These are phyloP conservation scores for Hippocampus zosterae DNA, from an alignment of 2,113 vertebrate genomes.

Conservation along the genomic window DNA sequence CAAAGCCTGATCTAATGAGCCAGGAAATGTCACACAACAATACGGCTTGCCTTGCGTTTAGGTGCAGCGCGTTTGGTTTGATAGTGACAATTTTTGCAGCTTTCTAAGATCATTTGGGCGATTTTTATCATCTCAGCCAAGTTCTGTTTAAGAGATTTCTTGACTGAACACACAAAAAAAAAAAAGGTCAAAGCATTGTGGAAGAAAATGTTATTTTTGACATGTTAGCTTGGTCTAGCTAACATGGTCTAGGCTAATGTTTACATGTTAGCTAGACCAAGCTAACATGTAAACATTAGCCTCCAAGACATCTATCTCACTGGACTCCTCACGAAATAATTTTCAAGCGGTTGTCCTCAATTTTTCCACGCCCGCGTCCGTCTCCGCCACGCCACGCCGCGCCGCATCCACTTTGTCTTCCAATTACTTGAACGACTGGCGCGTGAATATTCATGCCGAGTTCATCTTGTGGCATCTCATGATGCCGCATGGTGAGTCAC, in stretches of 20 bases:
- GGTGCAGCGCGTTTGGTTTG: constrained; percentile 21
- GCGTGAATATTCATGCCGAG: background rate
- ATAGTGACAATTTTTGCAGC: no score
- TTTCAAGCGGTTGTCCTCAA: background rate
- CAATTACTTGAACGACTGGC: background rate
- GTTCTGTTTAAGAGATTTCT: no score
- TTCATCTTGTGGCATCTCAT: background rate
- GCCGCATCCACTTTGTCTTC: background rate
- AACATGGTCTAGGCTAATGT: no score
- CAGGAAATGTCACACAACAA: constrained; percentile 27
- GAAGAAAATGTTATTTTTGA: background rate
- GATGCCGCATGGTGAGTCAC: background rate
- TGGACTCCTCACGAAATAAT: background rate
- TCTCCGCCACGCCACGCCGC: background rate
- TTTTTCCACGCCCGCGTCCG: background rate
- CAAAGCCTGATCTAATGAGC: constrained; percentile 19
- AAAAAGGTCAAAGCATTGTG: background rate
- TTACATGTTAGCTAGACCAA: background rate
- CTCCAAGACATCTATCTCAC: background rate
- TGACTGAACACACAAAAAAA: no score
- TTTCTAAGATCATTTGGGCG: no score
- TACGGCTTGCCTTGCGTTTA: constrained; percentile 8
- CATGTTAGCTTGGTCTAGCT: background rate
- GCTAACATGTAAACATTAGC: background rate
- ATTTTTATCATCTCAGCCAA: no score